phyloP scores from a whole-genome alignment of 2,888 invertebrate species.

The Neria commutata region DNA sequence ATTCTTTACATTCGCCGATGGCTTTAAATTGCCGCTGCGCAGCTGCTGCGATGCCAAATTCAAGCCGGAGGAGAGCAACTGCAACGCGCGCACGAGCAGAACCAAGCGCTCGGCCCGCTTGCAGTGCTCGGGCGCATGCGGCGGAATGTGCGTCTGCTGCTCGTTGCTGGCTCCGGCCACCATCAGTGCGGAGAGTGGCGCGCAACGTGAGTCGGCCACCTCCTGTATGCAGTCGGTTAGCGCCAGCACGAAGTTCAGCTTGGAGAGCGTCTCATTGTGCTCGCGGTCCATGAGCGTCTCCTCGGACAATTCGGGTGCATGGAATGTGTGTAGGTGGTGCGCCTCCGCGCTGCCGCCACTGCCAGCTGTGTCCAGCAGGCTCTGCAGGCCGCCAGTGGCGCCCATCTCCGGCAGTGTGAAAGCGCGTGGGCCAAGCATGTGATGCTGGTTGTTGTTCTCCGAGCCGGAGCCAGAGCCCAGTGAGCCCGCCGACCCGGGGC shows the following conservation, averaged over 20 bases:
- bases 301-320: constrained; percentile 91
- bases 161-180: constrained; percentile 45
- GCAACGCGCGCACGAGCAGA: constrained; percentile 73
- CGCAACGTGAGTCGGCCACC: constrained; percentile 79
- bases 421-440: constrained; percentile 71
- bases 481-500: constrained; percentile 56
- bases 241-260: constrained; percentile 95
- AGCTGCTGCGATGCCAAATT: constrained; percentile 87
- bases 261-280: constrained; percentile 95
- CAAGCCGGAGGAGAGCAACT: constrained; percentile 93
- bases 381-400: constrained; percentile 64
- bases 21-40: constrained; percentile 82
- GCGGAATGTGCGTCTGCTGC: constrained; percentile 57
- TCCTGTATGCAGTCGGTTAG: constrained; percentile 94
- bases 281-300: constrained; percentile 95
- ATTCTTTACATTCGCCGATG: constrained; percentile 88
- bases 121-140: constrained; percentile 62
- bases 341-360: constrained; percentile 40
- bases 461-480: constrained; percentile 51
- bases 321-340: constrained; percentile 71
- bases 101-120: constrained; percentile 61
- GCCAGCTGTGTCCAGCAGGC: constrained; percentile 63
- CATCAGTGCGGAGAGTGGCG: constrained; percentile 74
- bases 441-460: constrained; percentile 62
- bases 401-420: constrained; percentile 73